These are phyloP conservation scores for Gila robusta DNA, from an alignment of 2,797 vertebrate genomes.

Conservation along the genomic window DNA sequence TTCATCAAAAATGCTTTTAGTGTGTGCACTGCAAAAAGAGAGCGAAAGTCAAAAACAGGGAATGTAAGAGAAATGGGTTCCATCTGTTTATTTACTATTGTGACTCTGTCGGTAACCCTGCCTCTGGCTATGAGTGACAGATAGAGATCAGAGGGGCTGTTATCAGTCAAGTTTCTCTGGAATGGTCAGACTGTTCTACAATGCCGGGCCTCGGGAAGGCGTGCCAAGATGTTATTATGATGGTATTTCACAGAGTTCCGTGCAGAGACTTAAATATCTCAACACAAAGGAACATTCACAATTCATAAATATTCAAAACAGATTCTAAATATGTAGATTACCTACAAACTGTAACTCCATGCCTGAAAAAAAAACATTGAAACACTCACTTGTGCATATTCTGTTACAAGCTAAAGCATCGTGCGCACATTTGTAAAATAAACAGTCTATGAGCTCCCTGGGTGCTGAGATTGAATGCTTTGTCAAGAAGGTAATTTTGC, in stretches of 20 bases:
- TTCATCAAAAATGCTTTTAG: slow-evolving; percentile 19
- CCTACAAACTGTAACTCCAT: slow-evolving; percentile 22
- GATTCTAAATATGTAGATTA: slow-evolving; percentile 24
- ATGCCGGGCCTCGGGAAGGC: slow-evolving; percentile 41
- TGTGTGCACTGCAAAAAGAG: slow-evolving; percentile 14
- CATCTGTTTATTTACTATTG: slow-evolving; percentile 54
- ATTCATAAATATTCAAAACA: slow-evolving; percentile 37
- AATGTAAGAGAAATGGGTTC: slow-evolving; percentile 11
- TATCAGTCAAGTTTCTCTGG: slow-evolving; percentile 70
- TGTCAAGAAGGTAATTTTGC: slow-evolving; percentile 62
- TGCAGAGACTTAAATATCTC: slow-evolving; percentile 57
- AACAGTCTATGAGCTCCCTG: slow-evolving; percentile 43
- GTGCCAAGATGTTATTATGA: slow-evolving; percentile 64
- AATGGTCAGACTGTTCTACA: slow-evolving; percentile 60
- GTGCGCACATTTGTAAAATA: slow-evolving; percentile 52
- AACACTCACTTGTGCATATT: slow-evolving; percentile 29
- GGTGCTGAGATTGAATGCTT: slow-evolving; percentile 59
- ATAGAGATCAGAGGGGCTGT: slow-evolving; percentile 78
- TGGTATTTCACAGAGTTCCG: slow-evolving; percentile 53
- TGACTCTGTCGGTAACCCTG: slow-evolving; percentile 61
- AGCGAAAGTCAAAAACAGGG: slow-evolving; percentile 35
- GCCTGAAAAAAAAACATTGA: slow-evolving; percentile 24
- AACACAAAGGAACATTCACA: slow-evolving; percentile 46
- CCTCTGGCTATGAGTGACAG: slow-evolving; percentile 78
- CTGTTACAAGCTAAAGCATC: slow-evolving; percentile 38